Evolutionary conservation across 2,888 invertebrate genomes (phyloP).

Genomic region (Synanthedon formicaeformis): DNA sequence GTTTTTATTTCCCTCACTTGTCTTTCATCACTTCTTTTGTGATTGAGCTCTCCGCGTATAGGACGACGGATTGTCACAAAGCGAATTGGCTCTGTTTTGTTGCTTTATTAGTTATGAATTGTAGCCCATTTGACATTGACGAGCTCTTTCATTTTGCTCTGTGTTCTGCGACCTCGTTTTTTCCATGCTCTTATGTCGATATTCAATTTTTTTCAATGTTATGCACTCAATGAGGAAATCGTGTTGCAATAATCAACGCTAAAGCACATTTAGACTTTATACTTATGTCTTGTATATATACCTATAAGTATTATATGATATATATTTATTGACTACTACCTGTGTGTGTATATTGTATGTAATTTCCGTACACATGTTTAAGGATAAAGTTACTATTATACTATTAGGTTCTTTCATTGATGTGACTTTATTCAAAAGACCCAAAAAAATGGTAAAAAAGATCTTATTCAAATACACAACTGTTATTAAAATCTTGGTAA

Average conservation of each 20-base stretch:
- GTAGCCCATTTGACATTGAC: constrained; percentile 16
- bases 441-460: too few relatives aligned
- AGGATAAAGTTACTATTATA: too few relatives aligned
- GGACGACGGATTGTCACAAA: constrained; percentile 49
- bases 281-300: too few relatives aligned
- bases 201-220: constrained; percentile 1
- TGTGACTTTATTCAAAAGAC: too few relatives aligned
- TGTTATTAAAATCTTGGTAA: too few relatives aligned
- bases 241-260: background rate
- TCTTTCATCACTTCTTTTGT: constrained; percentile 67
- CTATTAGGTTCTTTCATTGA: too few relatives aligned
- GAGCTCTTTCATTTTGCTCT: constrained; percentile 16
- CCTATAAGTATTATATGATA: too few relatives aligned
- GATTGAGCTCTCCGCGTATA: constrained; percentile 48
- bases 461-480: too few relatives aligned
- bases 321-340: too few relatives aligned
- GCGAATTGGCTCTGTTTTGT: constrained; percentile 44
- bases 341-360: too few relatives aligned
- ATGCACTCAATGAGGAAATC: background rate
- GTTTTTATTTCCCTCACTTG: constrained; percentile 59
- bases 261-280: too few relatives aligned
- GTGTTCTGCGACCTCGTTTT: constrained; percentile 10
- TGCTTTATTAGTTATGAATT: constrained; percentile 35
- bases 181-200: constrained; percentile 6
- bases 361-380: too few relatives aligned